Evolutionary conservation across 2,888 invertebrate genomes (phyloP).

Genomic region (Actias luna): DNA sequence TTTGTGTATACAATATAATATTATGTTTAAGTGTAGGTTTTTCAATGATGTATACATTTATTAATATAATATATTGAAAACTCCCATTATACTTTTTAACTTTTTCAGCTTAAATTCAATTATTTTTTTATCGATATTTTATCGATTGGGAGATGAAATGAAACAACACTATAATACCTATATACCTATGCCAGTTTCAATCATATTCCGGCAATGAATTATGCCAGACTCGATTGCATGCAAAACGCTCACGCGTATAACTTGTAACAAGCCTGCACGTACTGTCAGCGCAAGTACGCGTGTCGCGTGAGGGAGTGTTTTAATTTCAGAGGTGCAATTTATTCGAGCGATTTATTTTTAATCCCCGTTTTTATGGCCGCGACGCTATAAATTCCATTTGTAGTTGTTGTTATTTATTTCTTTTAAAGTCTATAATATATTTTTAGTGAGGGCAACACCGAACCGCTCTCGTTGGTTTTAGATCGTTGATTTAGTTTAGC

Average conservation of each 20-base stretch:
- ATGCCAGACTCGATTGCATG: background rate
- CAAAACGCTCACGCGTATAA: slow-evolving; percentile 32
- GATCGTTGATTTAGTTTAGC: slow-evolving; percentile 2
- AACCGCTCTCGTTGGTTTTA: background rate
- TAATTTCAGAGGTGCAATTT: slow-evolving; percentile 82
- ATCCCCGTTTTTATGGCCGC: slow-evolving; percentile 80
- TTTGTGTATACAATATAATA: too few species aligned
- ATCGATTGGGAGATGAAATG: too few species aligned
- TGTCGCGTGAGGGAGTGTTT: slow-evolving; percentile 77
- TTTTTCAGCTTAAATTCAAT: too few species aligned
- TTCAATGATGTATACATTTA: too few species aligned
- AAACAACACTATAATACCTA: too few species aligned
- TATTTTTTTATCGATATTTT: too few species aligned
- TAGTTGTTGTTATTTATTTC: slow-evolving; percentile 60
- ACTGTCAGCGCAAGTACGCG: slow-evolving; percentile 63
- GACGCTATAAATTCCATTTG: slow-evolving; percentile 76
- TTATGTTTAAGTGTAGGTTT: too few species aligned
- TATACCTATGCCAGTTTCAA: too few species aligned
- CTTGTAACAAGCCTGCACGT: slow-evolving; percentile 30
- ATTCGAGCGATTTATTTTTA: slow-evolving; percentile 82
- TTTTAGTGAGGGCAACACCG: background rate
- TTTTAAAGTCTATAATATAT: slow-evolving; percentile 30
- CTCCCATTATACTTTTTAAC: too few species aligned
- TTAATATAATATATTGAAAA: too few species aligned
- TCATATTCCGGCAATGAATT: background rate